Conservation (phyloP, 2,113 vertebrate species). For the Strix uralensis region DNA sequence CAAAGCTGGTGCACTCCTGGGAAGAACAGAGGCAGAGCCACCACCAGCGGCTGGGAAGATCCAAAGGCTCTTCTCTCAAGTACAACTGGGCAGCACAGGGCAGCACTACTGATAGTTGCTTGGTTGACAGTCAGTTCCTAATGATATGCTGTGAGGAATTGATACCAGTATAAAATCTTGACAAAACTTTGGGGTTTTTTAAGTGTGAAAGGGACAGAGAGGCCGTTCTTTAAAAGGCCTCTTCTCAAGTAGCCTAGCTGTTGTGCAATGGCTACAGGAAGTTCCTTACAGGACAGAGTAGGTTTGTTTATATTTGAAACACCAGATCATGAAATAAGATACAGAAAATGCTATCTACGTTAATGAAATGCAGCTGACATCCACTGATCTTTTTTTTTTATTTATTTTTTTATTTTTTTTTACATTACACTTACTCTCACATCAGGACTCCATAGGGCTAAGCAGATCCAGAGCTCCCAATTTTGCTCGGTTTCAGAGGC, state of each 20-base stretch:
- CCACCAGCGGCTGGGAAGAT: neutral
- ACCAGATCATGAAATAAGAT: constrained; percentile 26
- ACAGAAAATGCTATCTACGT: neutral
- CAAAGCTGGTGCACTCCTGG: fast-evolving
- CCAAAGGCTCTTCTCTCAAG: neutral
- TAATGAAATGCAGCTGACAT: constrained; percentile 44
- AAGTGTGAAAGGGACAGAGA: neutral
- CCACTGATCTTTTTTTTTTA: neutral
- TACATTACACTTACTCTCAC: neutral
- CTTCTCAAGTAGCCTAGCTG: neutral
- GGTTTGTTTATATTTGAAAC: constrained; percentile 27
- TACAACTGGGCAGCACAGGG: neutral
- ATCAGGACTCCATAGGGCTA: neutral
- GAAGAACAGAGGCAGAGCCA: neutral
- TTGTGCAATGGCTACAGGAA: constrained; percentile 14
- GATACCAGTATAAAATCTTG: neutral
- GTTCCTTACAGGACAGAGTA: neutral
- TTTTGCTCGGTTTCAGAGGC: neutral
- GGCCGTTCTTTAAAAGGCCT: neutral
- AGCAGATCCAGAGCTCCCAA: constrained; percentile 5
- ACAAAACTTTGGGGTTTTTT: neutral
- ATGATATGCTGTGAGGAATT: neutral
- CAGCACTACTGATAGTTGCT: neutral
- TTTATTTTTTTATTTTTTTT: neutral
- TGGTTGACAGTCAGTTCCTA: neutral